phyloP scores from a whole-genome alignment of 2,797 vertebrate species.

The Pangasius mekongensis region DNA sequence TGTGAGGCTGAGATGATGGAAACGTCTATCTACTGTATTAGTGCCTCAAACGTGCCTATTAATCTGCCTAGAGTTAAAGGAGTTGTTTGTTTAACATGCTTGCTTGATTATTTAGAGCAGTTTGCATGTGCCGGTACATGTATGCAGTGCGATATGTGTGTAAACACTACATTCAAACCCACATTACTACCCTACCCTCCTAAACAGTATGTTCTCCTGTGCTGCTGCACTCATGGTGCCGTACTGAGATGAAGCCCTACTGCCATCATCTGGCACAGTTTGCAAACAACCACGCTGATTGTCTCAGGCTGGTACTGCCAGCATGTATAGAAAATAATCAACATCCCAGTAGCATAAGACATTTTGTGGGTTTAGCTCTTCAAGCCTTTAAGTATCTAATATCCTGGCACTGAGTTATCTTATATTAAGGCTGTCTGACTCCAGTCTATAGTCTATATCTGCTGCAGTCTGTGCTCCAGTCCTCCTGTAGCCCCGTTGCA shows the following conservation, averaged over 20 bases:
- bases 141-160: not conserved
- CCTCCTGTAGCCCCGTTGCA: not conserved
- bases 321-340: not conserved
- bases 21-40: not conserved
- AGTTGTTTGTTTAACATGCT: not conserved
- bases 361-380: not conserved
- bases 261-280: conserved; percentile 73
- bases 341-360: not conserved
- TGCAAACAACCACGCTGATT: conserved; percentile 15
- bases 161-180: not conserved
- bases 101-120: not conserved
- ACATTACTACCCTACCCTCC: not conserved
- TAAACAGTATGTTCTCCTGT: not conserved
- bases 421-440: not conserved
- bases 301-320: not conserved
- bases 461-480: not conserved
- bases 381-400: not conserved
- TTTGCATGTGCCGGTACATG: not conserved
- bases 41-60: not conserved
- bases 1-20: not conserved
- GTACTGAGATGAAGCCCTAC: conserved; percentile 65
- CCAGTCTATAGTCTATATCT: not conserved
- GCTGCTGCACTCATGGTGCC: not conserved
- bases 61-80: not conserved
- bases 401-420: not conserved